phyloP scores from a whole-genome alignment of 2,113 vertebrate genomes.

The Nesoenas mayeri region DNA sequence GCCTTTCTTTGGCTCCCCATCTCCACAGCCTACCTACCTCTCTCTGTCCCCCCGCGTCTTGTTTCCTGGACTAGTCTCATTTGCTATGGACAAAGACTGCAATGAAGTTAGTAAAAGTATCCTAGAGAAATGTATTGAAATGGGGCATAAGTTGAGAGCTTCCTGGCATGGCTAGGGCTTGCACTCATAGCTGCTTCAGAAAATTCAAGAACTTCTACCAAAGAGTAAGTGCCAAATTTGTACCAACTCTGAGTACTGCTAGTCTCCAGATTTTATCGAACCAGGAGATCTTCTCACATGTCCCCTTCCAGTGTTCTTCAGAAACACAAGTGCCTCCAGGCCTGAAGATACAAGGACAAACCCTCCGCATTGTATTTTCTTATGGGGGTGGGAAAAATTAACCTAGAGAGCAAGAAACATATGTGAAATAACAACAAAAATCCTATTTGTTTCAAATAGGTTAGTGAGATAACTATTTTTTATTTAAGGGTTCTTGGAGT shows the following conservation, averaged over 20 bases:
- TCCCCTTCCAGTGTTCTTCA: not conserved
- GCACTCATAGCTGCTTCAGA: not conserved
- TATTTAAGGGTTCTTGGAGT: not conserved
- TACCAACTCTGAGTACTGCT: not conserved
- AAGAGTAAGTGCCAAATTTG: not conserved
- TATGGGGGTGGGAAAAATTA: not conserved
- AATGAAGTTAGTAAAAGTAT: not conserved
- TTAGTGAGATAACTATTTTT: not conserved
- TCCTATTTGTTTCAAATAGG: not conserved
- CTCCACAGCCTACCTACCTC: not conserved
- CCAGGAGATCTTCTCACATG: not conserved
- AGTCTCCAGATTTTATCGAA: not conserved
- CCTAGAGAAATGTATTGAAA: not conserved
- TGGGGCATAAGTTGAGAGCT: not conserved
- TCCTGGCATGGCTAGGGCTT: not conserved
- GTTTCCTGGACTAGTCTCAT: not conserved
- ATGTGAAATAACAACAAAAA: not conserved
- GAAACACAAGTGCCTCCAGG: not conserved
- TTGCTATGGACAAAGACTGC: not conserved
- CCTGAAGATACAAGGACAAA: not conserved
- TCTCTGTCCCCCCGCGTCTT: not conserved
- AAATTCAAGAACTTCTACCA: not conserved
- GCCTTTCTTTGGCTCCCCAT: constrained; percentile 16
- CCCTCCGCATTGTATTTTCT: not conserved
- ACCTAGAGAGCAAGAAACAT: not conserved